Evolutionary conservation across 1,140 invertebrate species (phyloP), one percentile per base, ranked within the genome.

Genomic region (Homalodisca vitripennis): DNA sequence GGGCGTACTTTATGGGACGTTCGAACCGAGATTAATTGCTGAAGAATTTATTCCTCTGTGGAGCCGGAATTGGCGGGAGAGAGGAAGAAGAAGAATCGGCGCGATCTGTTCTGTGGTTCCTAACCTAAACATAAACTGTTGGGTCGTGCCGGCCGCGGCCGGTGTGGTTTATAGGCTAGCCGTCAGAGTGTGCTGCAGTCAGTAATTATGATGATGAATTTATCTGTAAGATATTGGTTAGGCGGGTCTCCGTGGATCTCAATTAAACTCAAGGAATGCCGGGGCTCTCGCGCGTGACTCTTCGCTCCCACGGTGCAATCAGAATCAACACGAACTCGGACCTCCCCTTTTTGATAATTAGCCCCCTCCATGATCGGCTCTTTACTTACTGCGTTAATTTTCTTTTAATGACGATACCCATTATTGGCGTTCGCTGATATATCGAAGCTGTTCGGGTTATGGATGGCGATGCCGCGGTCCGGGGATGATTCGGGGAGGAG

Each of bases 161-260:
- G 14, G 27, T 29, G 55, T 60, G 55, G 24, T 60, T 60, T 60
- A 60, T 60, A 60, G 55, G 55, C 29, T 60, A 60, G 22, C 55
- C 55, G 34, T 41, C 34, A 41, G 34, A 22, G 55, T 14, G 55
- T 24, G 22, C 29, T 27, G 24, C 22, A 30, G 14, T 27, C 14
- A 29, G 27, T 29, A 60, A 60, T 60, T 60, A 60, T 24, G 24
- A 24, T 60, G 55, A 60, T 60, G 55, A 60, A 60, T 60, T 60
- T 60, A 60, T 60, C 55, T 60, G 55, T 60, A 60, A 60, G 55
- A 60, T 60, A 60, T 30, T 60, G 55, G 55, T 51, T 3, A 51
- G 48, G 48, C 55, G 55, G 27, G 55, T 13, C 55, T 60, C 55
- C 13, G 29, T 60, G 26, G 29, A 60, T 60, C 14, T 51, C 14